These are phyloP conservation scores for Ondatra zibethicus DNA, from an alignment of 2,113 vertebrate genomes.

Conservation along the genomic window DNA sequence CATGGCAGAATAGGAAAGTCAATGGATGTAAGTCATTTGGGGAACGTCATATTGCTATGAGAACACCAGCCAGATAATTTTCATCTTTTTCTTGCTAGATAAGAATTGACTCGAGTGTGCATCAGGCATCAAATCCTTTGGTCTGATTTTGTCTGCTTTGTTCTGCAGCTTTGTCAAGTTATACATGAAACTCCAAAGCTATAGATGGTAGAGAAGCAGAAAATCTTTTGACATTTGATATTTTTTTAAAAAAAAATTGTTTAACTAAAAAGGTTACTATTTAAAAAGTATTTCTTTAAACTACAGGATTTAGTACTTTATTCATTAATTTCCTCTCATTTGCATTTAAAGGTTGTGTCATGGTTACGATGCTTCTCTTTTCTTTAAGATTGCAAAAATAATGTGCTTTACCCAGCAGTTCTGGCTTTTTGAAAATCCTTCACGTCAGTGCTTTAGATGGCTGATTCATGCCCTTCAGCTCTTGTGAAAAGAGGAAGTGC, in stretches of 20 bases:
- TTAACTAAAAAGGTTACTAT: neutral
- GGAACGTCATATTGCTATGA: neutral
- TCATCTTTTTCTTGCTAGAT: neutral
- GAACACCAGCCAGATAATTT: neutral
- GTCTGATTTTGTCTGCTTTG: neutral
- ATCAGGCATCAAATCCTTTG: neutral
- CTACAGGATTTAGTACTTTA: neutral
- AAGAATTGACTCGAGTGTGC: neutral
- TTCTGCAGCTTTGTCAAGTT: neutral
- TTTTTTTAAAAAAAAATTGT: neutral
- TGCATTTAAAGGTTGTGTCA: neutral
- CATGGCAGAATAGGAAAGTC: neutral
- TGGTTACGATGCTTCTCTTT: neutral
- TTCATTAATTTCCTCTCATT: neutral
- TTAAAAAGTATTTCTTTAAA: neutral
- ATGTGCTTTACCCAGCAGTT: neutral
- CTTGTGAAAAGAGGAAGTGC: conserved; percentile 63
- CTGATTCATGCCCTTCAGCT: conserved; percentile 4
- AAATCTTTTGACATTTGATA: neutral
- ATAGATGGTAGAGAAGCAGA: neutral
- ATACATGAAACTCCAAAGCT: neutral
- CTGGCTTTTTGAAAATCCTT: neutral
- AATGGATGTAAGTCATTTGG: neutral
- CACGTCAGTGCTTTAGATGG: neutral
- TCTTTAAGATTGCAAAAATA: neutral